A percentile compares a stretch with the other conserved stretches of the same genome.
These are phyloP conservation scores for Athalia circularis DNA, from an alignment of 2,888 invertebrate genomes.

Conservation along the genomic window DNA sequence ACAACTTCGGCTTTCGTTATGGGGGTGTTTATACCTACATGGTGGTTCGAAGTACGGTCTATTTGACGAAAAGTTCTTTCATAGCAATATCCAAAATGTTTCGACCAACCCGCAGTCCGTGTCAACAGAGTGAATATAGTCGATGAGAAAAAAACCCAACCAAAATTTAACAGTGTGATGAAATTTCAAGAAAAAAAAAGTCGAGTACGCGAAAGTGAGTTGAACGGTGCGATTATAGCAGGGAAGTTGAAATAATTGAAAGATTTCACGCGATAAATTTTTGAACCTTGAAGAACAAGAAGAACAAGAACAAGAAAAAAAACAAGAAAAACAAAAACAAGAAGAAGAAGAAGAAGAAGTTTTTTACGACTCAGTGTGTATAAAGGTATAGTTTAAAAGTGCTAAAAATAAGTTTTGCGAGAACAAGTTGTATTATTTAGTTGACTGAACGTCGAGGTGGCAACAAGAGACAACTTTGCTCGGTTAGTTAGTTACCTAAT, in stretches of 20 bases:
- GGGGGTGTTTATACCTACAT: conserved; percentile 36
- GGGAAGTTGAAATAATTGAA: too few species aligned
- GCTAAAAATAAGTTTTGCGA: background rate
- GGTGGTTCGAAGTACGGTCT: conserved; percentile 12
- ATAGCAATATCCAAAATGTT: conserved; percentile 17
- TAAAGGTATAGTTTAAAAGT: background rate
- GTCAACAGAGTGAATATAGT: conserved; percentile 7
- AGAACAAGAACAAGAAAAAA: too few species aligned
- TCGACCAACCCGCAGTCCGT: background rate
- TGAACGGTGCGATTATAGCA: too few species aligned
- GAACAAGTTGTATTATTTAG: conserved; percentile 24
- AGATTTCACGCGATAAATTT: too few species aligned
- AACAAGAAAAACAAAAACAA: background rate
- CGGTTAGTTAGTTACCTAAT: conserved; percentile 42
- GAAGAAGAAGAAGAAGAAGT: background rate
- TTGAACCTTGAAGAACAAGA: too few species aligned
- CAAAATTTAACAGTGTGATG: too few species aligned
- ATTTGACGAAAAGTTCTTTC: conserved; percentile 37
- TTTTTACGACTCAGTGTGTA: background rate
- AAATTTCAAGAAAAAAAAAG: too few species aligned
- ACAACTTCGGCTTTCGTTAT: conserved; percentile 36
- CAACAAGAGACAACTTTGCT: conserved; percentile 32
- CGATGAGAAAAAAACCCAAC: too few species aligned
- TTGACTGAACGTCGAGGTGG: background rate
- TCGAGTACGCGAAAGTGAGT: too few species aligned